Percentiles rank a stretch among this genome's conserved stretches.
phyloP scores from a whole-genome alignment of 2,113 vertebrate genomes.

The Scolopax mira region DNA sequence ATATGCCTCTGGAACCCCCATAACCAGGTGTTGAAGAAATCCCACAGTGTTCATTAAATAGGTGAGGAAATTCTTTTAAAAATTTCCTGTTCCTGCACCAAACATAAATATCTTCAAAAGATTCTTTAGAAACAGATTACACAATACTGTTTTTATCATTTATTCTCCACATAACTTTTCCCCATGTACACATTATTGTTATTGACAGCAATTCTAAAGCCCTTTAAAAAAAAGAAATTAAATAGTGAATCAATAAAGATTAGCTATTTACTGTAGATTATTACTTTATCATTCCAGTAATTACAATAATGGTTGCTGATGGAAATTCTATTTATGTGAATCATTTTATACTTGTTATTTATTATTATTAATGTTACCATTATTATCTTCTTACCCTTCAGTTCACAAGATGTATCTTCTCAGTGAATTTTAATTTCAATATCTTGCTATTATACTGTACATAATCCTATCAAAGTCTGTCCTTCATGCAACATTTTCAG shows the following conservation, averaged over 20 bases:
- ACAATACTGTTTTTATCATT: slow-evolving; percentile 35
- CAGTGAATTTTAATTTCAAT: slow-evolving; percentile 92
- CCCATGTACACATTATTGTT: slow-evolving; percentile 63
- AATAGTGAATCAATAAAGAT: slow-evolving; percentile 87
- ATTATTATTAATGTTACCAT: slow-evolving; percentile 84
- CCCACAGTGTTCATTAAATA: slow-evolving; percentile 25
- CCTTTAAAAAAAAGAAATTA: slow-evolving; percentile 72
- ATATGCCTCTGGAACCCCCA: slow-evolving; percentile 21
- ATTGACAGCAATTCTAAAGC: slow-evolving; percentile 75
- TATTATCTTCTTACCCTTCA: slow-evolving; percentile 85
- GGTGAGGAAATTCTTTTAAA: neutral
- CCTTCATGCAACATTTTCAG: slow-evolving; percentile 92
- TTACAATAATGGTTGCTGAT: slow-evolving; percentile 83
- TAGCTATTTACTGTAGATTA: slow-evolving; percentile 87
- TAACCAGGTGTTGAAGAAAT: slow-evolving; percentile 50
- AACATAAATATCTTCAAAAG: slow-evolving; percentile 56
- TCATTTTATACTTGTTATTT: slow-evolving; percentile 92
- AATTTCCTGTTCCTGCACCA: slow-evolving; percentile 39
- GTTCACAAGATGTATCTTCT: slow-evolving; percentile 87
- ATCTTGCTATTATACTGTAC: slow-evolving; percentile 85
- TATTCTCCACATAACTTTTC: slow-evolving; percentile 46
- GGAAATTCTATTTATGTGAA: slow-evolving; percentile 86
- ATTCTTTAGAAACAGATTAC: slow-evolving; percentile 49
- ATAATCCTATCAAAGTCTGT: slow-evolving; percentile 90
- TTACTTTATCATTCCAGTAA: slow-evolving; percentile 86